phyloP scores from a whole-genome alignment of 2,888 invertebrate genomes.

The Hartigia nigra region DNA sequence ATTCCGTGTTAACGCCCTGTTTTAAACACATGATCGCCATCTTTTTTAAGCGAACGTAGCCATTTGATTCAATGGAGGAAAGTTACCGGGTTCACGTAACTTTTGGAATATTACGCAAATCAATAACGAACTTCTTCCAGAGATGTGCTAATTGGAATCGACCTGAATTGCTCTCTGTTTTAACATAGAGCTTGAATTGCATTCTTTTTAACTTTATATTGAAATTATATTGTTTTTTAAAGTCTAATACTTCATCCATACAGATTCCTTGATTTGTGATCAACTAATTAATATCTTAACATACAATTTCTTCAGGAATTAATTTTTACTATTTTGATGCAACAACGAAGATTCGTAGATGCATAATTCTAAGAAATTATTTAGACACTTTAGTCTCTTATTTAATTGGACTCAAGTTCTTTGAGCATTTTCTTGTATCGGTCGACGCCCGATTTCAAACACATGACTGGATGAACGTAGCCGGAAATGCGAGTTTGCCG shows the following conservation, averaged over 20 bases:
- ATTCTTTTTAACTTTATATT: not conserved
- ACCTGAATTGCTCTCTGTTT: not conserved
- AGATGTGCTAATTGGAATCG: not conserved
- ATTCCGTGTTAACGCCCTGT: slow-evolving; percentile 33
- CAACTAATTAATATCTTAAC: not conserved
- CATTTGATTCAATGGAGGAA: slow-evolving; percentile 6
- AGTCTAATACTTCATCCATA: not conserved
- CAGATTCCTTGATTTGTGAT: not conserved
- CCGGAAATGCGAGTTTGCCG: slow-evolving; percentile 35
- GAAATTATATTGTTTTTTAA: not conserved
- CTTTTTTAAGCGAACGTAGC: slow-evolving; percentile 22
- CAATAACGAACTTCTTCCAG: not conserved
- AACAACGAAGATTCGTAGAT: not conserved
- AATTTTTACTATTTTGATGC: not conserved
- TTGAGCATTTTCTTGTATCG: not conserved
- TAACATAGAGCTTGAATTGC: not conserved
- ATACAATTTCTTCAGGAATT: not conserved
- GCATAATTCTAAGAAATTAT: not conserved
- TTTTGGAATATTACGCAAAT: not conserved
- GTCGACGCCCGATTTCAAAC: slow-evolving; percentile 5
- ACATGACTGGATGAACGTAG: slow-evolving; percentile 17
- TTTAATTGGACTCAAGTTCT: not conserved
- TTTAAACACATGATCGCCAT: slow-evolving; percentile 31
- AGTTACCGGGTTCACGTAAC: not conserved
- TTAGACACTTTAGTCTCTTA: not conserved